Evolutionary conservation across 1,140 invertebrate species (phyloP), one percentile per base, ranked within the genome.

Genomic region (Ceratina australensis): DNA sequence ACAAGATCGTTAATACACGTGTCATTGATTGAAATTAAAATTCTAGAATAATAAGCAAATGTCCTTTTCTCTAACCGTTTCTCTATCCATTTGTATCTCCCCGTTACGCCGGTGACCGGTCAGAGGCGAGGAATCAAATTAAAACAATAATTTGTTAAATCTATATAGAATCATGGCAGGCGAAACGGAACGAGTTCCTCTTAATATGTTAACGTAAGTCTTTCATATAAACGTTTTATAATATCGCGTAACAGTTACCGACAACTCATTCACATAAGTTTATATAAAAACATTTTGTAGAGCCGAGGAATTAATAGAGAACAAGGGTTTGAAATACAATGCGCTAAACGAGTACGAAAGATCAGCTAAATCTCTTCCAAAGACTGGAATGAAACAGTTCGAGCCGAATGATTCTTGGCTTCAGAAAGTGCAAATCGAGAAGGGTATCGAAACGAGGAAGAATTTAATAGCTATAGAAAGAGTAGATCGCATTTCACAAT

Each of bases 371-470:
- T 83, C 90, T 49, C 83, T 95, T 49, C 94, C 94, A n/a, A 93
- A 93, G 81, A 84, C 90, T 66, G 94, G 94, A 4, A 83, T 91
- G 72, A 94, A 95, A 85, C 91, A 94, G 80, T 93, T 93, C 56
- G 86, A 92, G 57, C 93, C 94, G n/a, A 93, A 90, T 87, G 91
- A 93, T 24, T 93, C 93, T 12, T 94, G 93, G 94, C 86, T 95
- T 3, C 93, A 95, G 77, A 91, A 93, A 67, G 94, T 94, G 89
- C 93, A 94, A 82, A 92, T 95, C 77, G 92, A 94, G 81, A 93
- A 93, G 67, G 91, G 92, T 50, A 85, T 95, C 59, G 93, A 93
- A 64, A 92, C 92, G 28, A 90, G 92, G 49, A 94, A 93, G 84
- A 87, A 92, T 63, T 85, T 95, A n/a, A 87, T 95, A 72, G 91